A percentile compares a stretch with the other conserved stretches of the same genome.
phyloP scores from a whole-genome alignment of 1,140 invertebrate species.

The Macrobrachium nipponense region DNA sequence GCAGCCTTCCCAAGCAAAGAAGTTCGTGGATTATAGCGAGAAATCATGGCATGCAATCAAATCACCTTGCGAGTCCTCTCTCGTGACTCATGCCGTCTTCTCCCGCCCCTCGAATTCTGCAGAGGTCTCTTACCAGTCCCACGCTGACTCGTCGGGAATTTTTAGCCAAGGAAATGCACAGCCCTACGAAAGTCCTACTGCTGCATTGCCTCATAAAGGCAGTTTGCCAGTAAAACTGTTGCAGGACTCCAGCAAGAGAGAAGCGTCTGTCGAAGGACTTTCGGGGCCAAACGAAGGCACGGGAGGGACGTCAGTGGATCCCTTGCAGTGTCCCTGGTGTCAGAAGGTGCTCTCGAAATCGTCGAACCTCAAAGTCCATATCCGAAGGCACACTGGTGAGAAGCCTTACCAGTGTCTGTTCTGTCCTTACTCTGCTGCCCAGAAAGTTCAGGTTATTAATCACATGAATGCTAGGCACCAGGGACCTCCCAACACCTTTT shows the following conservation, averaged over 20 bases:
- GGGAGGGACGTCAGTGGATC: conserved; percentile 21
- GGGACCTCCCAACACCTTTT: conserved; percentile 23
- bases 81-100: background rate
- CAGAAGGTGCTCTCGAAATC: conserved; percentile 50
- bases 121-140: too few relatives aligned
- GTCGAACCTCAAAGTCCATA: conserved; percentile 52
- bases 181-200: too few relatives aligned
- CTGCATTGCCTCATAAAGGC: background rate
- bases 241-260: background rate
- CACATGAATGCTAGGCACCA: conserved; percentile 57
- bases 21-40: conserved; percentile 18
- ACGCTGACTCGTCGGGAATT: too few relatives aligned
- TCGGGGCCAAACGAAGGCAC: background rate
- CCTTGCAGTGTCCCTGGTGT: conserved; percentile 49
- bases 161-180: background rate
- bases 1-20: conserved; percentile 27
- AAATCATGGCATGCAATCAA: background rate
- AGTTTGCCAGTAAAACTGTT: background rate
- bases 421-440: conserved; percentile 49
- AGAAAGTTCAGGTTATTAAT: conserved; percentile 52
- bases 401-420: conserved; percentile 51
- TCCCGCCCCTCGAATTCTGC: background rate
- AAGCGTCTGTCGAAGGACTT: background rate
- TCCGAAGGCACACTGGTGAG: conserved; percentile 48
- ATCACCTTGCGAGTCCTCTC: conserved; percentile 11